Conservation (phyloP, 2,888 invertebrate species). For the Hoplodrina blanda region DNA sequence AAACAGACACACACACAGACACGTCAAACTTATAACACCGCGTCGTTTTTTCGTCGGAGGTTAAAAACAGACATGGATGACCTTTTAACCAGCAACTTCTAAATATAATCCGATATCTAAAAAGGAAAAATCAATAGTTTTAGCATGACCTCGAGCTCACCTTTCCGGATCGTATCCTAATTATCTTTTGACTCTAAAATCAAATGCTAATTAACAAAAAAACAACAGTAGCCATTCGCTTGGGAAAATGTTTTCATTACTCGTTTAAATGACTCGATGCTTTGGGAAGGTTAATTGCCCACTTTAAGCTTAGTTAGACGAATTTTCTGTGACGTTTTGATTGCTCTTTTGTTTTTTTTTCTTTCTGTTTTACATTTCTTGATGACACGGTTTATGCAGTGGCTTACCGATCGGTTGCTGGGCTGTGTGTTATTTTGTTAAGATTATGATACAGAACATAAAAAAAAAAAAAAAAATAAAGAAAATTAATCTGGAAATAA, state of each 20-base stretch:
- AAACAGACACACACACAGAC: too few species aligned
- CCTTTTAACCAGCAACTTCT: background rate
- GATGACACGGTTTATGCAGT: too few species aligned
- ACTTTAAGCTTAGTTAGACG: conserved; percentile 52
- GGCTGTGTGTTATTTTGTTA: too few species aligned
- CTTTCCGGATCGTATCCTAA: conserved; percentile 22
- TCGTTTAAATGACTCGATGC: conserved; percentile 48
- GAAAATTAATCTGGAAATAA: too few species aligned
- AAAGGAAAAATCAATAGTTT: background rate
- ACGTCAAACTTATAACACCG: too few species aligned
- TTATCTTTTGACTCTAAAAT: conserved; percentile 37
- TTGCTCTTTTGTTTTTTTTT: conserved; percentile 44
- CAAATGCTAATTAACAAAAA: conserved; percentile 53
- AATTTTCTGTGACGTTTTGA: conserved; percentile 50
- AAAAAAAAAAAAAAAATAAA: too few species aligned
- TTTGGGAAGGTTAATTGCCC: conserved; percentile 56
- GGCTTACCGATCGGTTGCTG: too few species aligned
- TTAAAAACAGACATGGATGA: background rate
- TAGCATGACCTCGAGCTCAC: conserved; percentile 8
- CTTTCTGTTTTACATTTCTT: conserved; percentile 34
- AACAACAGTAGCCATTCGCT: conserved; percentile 36
- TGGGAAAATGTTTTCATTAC: conserved; percentile 37
- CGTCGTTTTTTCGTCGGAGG: too few species aligned
- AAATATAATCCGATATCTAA: background rate
- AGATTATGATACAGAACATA: too few species aligned